phyloP scores from a whole-genome alignment of 2,113 vertebrate genomes.

The Myxocyprinus asiaticus region DNA sequence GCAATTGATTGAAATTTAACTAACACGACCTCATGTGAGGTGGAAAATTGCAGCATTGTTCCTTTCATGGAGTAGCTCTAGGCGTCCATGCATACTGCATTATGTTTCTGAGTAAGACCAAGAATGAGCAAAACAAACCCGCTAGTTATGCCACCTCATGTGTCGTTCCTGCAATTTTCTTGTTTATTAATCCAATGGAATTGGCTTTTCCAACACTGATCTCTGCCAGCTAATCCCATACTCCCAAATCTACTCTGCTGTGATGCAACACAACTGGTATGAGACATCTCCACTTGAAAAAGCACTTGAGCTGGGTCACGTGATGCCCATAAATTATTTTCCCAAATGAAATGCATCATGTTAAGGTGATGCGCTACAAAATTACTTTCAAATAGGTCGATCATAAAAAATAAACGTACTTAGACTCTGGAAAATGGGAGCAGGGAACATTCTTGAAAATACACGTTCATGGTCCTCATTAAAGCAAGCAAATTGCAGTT shows the following conservation, averaged over 20 bases:
- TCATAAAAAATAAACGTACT: too few species aligned
- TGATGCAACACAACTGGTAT: not conserved
- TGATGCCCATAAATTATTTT: not conserved
- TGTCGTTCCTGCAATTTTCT: not conserved
- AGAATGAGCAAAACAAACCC: not conserved
- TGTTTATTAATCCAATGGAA: slow-evolving; percentile 1
- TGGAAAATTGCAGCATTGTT: slow-evolving; percentile 20
- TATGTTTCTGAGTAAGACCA: not conserved
- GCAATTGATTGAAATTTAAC: slow-evolving; percentile 13
- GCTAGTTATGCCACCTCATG: not conserved
- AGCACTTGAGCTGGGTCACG: not conserved
- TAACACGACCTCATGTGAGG: not conserved
- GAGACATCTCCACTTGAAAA: not conserved
- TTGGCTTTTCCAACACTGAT: not conserved
- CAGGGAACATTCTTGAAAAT: too few species aligned
- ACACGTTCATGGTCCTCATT: too few species aligned
- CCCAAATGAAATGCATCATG: too few species aligned
- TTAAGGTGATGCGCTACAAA: not conserved
- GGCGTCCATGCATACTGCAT: slow-evolving; percentile 8
- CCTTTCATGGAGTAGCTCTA: slow-evolving; percentile 4
- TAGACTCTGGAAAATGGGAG: too few species aligned
- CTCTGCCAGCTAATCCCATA: slow-evolving; percentile 9
- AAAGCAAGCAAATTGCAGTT: too few species aligned
- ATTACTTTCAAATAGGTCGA: too few species aligned
- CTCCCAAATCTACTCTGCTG: not conserved